phyloP scores from a whole-genome alignment of 2,113 vertebrate species.

The Ceyx margarethae region DNA sequence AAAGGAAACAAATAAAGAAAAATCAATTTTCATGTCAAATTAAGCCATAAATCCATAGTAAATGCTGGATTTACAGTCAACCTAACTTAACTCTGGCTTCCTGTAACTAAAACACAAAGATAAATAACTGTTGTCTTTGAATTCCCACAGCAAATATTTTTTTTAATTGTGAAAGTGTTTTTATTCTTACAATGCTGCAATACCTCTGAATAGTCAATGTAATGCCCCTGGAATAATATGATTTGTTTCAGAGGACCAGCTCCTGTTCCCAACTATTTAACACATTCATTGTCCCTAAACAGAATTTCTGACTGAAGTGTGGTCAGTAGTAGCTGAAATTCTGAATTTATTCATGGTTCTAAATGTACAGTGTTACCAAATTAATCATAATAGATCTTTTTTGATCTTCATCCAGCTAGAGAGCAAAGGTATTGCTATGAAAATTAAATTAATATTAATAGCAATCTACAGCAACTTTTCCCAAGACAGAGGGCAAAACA shows the following conservation, averaged over 20 bases:
- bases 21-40: slow-evolving; percentile 11
- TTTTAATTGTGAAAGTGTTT: background rate
- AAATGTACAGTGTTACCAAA: background rate
- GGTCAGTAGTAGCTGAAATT: background rate
- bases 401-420: background rate
- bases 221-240: background rate
- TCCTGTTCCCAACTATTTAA: background rate
- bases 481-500: background rate
- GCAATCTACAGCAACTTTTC: background rate
- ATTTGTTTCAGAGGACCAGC: background rate
- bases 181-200: background rate
- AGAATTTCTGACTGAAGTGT: background rate
- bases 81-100: background rate
- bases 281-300: background rate
- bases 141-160: background rate
- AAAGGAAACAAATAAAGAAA: background rate
- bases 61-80: background rate
- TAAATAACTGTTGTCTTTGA: background rate
- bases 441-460: slow-evolving; percentile 21
- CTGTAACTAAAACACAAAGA: background rate
- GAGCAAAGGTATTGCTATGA: background rate
- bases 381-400: background rate
- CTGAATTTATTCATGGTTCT: background rate
- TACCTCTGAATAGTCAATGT: background rate
- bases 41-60: background rate